Conservation (phyloP, 2,113 vertebrate genomes). For the Melanocharis versteri region DNA sequence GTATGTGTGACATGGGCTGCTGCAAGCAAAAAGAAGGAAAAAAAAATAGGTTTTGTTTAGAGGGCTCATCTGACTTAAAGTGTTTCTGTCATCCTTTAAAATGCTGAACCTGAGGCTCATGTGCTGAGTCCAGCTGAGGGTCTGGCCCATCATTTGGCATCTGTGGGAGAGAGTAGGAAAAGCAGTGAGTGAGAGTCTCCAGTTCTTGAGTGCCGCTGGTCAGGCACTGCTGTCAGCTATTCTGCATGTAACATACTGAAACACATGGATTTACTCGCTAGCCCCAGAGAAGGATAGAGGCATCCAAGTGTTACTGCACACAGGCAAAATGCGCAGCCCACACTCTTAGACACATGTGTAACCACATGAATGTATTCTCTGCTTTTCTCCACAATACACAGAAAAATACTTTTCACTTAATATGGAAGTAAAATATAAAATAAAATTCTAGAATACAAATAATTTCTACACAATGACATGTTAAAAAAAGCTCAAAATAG, state of each 20-base stretch:
- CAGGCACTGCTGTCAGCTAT: not conserved
- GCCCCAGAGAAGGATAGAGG: not conserved
- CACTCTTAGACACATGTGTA: not conserved
- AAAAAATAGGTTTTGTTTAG: not conserved
- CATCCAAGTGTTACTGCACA: not conserved
- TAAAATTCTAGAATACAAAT: not conserved
- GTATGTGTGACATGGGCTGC: not conserved
- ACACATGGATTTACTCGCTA: not conserved
- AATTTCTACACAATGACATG: not conserved
- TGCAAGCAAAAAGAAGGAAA: not conserved
- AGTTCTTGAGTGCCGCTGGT: not conserved
- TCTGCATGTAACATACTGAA: not conserved
- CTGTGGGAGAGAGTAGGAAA: not conserved
- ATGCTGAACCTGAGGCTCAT: slow-evolving; percentile 26
- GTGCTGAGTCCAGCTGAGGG: slow-evolving; percentile 9
- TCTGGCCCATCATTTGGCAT: not conserved
- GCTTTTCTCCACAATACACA: not conserved
- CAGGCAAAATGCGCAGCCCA: not conserved
- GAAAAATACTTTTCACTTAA: not conserved
- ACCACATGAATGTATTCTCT: not conserved
- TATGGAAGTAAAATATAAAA: not conserved
- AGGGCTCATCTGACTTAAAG: slow-evolving; percentile 4
- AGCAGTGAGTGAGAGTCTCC: not conserved
- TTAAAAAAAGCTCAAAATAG: not conserved
- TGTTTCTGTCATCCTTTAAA: slow-evolving; percentile 41